Conservation (phyloP, 2,888 invertebrate species). For the Emmelina monodactyla region DNA sequence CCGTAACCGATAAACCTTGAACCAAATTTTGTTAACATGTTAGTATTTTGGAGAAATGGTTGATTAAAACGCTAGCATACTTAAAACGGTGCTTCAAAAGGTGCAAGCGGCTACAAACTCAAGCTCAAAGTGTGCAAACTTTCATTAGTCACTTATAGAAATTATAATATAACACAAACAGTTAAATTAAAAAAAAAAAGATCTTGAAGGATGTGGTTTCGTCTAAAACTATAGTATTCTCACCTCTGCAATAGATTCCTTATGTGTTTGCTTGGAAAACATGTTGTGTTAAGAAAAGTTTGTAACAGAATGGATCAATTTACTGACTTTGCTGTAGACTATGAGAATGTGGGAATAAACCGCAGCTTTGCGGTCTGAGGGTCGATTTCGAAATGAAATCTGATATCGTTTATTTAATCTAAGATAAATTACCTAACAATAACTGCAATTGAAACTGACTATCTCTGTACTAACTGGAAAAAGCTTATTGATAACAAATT, state of each 20-base stretch:
- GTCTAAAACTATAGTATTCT: constrained; percentile 22
- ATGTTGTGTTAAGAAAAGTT: constrained; percentile 43
- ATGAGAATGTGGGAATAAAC: not conserved
- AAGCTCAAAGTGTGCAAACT: constrained; percentile 36
- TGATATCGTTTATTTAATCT: constrained; percentile 17
- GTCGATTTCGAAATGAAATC: constrained; percentile 22
- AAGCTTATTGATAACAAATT: not conserved
- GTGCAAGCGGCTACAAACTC: constrained; percentile 28
- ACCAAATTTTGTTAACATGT: constrained; percentile 36
- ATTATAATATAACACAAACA: not conserved
- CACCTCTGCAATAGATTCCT: constrained; percentile 53
- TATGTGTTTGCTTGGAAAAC: constrained; percentile 58
- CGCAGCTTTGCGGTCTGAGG: constrained; percentile 23
- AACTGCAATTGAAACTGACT: no score
- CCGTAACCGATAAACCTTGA: constrained; percentile 36
- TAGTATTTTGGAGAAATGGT: constrained; percentile 63
- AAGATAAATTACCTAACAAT: no score
- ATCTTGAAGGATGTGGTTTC: not conserved
- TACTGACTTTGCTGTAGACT: constrained; percentile 23
- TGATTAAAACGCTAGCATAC: constrained; percentile 26
- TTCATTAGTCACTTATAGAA: constrained; percentile 27
- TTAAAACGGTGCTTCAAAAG: constrained; percentile 23
- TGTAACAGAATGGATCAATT: constrained; percentile 41
- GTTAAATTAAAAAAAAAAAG: not conserved
- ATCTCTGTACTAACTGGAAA: no score